Evolutionary conservation across 2,113 vertebrate genomes (phyloP), one percentile per base, ranked within the genome.

Genomic region (Lichenostomus cassidix): DNA sequence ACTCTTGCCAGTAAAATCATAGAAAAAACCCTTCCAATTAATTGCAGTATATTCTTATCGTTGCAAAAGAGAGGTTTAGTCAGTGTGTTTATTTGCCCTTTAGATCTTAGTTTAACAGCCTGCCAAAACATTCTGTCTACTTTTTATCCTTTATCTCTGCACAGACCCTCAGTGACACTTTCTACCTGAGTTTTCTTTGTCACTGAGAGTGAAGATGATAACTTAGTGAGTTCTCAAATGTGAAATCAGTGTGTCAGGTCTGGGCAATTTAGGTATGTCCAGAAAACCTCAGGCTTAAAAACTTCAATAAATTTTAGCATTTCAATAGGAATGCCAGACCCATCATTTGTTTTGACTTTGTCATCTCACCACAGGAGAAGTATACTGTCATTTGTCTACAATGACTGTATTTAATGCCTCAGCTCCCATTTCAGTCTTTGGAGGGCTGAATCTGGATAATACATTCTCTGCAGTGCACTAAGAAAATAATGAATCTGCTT

Each of bases 371-470:
- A 31, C 23, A 44, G 55, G 42, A 92, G 37, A 88, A 41, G 18
- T 50, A 37, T 37, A 31, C n/a, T 58, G 65, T 29, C 27, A 76
- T 90, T 94, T 90, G 63, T 75, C 78, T 82, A 2, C 1, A 2
- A 73, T 56, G 56, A 87, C 49, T 73, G 52, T 64, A 92, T 93
- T 95, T 95, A 94, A 77, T 76, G 31, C 22, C 47, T 94, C 79
- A 85, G 67, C 37, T 89, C 44, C 62, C 46, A 37, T 0, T 29
- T 71, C 46, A 62, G 35, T 44, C 79, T 89, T 89, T 70, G 53
- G 17, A 83, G 59, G n/a, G 5, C 23, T 88, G 55, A 41, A 82
- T 74, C 44, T 39, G 12, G 33, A 46, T 76, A 69, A 76, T 21
- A 53, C 50, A 31, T 67, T 89, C 69, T 79, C 62, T 55, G n/a